Evolutionary conservation across 2,113 vertebrate species (phyloP).

Genomic region (Myxocyprinus asiaticus): DNA sequence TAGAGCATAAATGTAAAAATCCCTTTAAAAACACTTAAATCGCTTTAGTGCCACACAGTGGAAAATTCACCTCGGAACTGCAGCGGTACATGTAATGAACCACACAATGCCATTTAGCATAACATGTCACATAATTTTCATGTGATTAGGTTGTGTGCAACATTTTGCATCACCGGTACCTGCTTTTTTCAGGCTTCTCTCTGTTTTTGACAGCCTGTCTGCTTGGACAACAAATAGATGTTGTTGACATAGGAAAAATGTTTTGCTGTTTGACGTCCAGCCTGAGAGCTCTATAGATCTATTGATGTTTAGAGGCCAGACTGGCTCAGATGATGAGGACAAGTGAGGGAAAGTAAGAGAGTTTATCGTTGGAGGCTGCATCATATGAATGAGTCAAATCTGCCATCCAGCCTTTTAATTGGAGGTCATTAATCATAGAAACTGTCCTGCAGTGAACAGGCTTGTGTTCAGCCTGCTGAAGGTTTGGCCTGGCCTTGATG

Average conservation of each 20-base stretch:
- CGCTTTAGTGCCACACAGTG: too few species aligned
- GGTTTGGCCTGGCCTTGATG: constrained; percentile 60
- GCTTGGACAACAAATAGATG: constrained; percentile 45
- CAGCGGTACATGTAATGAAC: too few species aligned
- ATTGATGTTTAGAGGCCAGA: constrained; percentile 51
- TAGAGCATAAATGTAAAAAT: too few species aligned
- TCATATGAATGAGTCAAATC: constrained; percentile 69
- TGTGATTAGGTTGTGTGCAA: too few species aligned
- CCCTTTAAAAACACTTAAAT: too few species aligned
- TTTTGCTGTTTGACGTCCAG: too few species aligned
- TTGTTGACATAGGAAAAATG: background rate
- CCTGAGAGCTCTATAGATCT: background rate
- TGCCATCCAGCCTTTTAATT: constrained; percentile 72
- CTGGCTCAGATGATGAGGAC: background rate
- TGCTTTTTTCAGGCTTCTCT: too few species aligned
- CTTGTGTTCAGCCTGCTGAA: constrained; percentile 67
- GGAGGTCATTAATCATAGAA: constrained; percentile 78
- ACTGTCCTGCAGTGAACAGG: constrained; percentile 68
- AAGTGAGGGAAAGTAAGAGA: constrained; percentile 49
- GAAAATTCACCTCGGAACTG: too few species aligned
- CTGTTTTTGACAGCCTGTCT: constrained; percentile 12
- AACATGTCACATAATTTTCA: too few species aligned
- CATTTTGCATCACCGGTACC: too few species aligned
- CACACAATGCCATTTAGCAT: too few species aligned
- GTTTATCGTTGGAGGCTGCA: constrained; percentile 57